Conservation (phyloP, 2,888 invertebrate genomes). For the Orchesella flavescens region DNA sequence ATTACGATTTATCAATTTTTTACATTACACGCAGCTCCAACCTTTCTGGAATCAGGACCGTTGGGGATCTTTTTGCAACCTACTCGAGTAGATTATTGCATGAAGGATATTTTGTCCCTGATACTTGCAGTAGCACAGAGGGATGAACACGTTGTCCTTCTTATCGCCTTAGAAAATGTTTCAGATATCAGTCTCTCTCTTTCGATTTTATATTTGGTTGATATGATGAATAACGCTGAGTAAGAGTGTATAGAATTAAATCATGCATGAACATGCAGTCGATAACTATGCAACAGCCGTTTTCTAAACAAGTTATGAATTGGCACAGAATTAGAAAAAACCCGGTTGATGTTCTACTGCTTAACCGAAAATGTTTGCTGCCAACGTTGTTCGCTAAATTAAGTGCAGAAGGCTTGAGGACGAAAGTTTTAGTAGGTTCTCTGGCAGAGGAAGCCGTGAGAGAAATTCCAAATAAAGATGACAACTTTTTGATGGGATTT, state of each 20-base stretch:
- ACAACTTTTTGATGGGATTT: background rate
- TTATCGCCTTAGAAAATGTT: background rate
- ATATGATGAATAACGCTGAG: background rate
- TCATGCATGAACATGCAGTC: background rate
- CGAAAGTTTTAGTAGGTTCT: background rate
- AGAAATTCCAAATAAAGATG: too few species aligned
- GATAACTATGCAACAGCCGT: too few species aligned
- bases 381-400: background rate
- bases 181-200: background rate
- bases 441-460: too few species aligned
- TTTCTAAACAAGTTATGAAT: constrained; percentile 2
- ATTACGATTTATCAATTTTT: too few species aligned
- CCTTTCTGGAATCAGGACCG: background rate
- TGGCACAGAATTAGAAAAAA: constrained; percentile 1
- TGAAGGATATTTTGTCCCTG: background rate
- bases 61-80: background rate
- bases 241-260: background rate
- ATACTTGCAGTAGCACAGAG: background rate
- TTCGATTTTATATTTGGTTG: background rate
- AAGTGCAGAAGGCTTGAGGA: background rate
- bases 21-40: constrained; percentile 13
- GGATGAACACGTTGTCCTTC: background rate
- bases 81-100: too few species aligned
- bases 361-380: background rate
- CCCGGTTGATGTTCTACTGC: constrained; percentile 2